Evolutionary conservation across 2,113 vertebrate species (phyloP), one percentile per base, ranked within the genome.

Genomic region (Circaetus cinerascens): DNA sequence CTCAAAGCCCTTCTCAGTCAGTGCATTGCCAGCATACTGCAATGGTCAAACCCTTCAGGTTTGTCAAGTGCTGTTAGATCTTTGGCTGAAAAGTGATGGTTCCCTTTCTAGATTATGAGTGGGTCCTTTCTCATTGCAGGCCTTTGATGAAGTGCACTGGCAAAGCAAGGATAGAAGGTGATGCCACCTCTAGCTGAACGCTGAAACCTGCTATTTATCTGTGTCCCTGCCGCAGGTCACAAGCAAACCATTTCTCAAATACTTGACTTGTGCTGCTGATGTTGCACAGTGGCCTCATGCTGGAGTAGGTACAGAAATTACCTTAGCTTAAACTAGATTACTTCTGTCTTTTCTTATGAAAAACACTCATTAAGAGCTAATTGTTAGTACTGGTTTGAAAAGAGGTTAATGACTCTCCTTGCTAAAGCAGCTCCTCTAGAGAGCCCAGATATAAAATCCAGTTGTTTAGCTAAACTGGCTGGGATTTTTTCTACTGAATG

Each of bases 11-110:
- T 48, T 46, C 78, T 79, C 41, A 13, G 60, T 29, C 41, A 26
- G 41, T 12, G 29, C 14, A 21, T 7, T 77, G 43, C 59, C 46
- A 74, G 23, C 0, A 0, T 2, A 36, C n/a, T 41, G 48, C 77
- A 41, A 2, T 0, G 12, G 77, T 56, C 62, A 88, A n/a, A 48
- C 62, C 19, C 41, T 73, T 51, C 34, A 38, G 13, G 7, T 72
- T 78, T 50, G 14, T 68, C 36, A 75, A 40, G 27, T 32, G 21
- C n/a, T 62, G 17, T 57, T n/a, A 71, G 88, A 50, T 29, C 50
- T 86, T 32, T 41, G 66, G 34, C 57, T 84, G 83, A 41, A 68
- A 95, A 87, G 72, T 40, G 32, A 3, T 22, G 15, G 11, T n/a
- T 90, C 53, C 6, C 29, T 76, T 75, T 68, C 16, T 30, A 40